Percentiles rank a stretch among this genome's conserved stretches.
These are phyloP conservation scores for Euplagia quadripunctaria DNA, from an alignment of 2,888 invertebrate species.

Conservation along the genomic window DNA sequence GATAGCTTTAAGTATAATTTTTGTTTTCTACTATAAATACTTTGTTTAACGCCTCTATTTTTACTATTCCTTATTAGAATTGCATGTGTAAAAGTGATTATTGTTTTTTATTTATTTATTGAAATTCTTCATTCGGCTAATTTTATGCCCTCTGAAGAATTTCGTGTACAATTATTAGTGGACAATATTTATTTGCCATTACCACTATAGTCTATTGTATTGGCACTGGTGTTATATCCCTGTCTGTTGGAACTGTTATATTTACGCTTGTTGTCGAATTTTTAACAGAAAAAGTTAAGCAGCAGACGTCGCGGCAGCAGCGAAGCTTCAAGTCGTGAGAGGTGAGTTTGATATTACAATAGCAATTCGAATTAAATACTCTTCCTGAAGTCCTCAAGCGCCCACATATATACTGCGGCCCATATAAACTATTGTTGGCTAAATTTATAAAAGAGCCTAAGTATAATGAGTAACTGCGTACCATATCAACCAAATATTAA, in stretches of 20 bases:
- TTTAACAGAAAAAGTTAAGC: constrained; percentile 83
- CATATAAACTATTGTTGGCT: background rate
- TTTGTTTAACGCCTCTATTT: constrained; percentile 70
- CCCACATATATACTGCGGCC: background rate
- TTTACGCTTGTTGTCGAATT: constrained; percentile 67
- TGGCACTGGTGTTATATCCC: constrained; percentile 84
- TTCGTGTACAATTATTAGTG: constrained; percentile 69
- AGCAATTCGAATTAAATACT: background rate
- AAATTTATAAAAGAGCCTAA: background rate
- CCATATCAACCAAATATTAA: constrained; percentile 20
- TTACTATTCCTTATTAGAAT: constrained; percentile 70
- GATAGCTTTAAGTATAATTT: constrained; percentile 73
- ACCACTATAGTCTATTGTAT: constrained; percentile 85
- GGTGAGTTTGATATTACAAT: constrained; percentile 56
- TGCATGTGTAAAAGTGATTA: constrained; percentile 80
- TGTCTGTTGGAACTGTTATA: constrained; percentile 48
- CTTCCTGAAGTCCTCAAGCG: too few relatives aligned
- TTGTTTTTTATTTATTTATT: constrained; percentile 56
- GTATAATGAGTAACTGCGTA: background rate
- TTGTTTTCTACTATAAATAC: constrained; percentile 61
- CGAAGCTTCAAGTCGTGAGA: constrained; percentile 75
- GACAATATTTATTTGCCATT: constrained; percentile 79
- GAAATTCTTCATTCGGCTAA: constrained; percentile 64
- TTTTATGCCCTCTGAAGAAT: constrained; percentile 61
- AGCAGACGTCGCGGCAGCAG: constrained; percentile 78